These are phyloP conservation scores for Phyllotreta striolata DNA, from an alignment of 2,888 invertebrate genomes.

Conservation along the genomic window DNA sequence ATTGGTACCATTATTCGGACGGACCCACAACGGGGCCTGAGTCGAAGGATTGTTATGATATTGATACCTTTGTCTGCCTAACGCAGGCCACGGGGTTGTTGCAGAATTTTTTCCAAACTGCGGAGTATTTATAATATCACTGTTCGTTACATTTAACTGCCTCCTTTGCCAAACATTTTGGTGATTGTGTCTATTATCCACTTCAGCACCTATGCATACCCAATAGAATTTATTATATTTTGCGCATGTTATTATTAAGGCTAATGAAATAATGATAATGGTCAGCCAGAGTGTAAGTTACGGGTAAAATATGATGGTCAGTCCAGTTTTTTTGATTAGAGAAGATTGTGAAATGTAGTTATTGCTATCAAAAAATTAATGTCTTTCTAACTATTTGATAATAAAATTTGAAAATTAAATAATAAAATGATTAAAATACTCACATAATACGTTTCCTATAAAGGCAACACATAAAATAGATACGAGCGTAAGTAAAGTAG, in stretches of 20 bases:
- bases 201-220: constrained; percentile 21
- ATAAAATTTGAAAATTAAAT: background rate
- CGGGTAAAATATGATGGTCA: no score
- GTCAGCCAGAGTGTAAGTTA: no score
- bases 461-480: constrained; percentile 36
- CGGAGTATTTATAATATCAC: constrained; percentile 18
- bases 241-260: no score
- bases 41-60: constrained; percentile 20
- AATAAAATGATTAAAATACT: constrained; percentile 34
- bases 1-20: constrained; percentile 36
- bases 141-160: constrained; percentile 18
- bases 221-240: no score
- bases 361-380: no score
- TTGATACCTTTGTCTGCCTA: constrained; percentile 42
- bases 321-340: no score
- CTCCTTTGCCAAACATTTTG: constrained; percentile 30
- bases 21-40: constrained; percentile 32
- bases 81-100: constrained; percentile 51
- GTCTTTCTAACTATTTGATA: no score
- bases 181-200: constrained; percentile 19
- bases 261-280: no score
- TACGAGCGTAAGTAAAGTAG: constrained; percentile 27
- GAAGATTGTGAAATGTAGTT: no score
- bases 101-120: constrained; percentile 33
- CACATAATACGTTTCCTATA: constrained; percentile 45